Evolutionary conservation across 2,888 invertebrate species (phyloP), one percentile per base, ranked within the genome.

Genomic region (Megamerina dolium): DNA sequence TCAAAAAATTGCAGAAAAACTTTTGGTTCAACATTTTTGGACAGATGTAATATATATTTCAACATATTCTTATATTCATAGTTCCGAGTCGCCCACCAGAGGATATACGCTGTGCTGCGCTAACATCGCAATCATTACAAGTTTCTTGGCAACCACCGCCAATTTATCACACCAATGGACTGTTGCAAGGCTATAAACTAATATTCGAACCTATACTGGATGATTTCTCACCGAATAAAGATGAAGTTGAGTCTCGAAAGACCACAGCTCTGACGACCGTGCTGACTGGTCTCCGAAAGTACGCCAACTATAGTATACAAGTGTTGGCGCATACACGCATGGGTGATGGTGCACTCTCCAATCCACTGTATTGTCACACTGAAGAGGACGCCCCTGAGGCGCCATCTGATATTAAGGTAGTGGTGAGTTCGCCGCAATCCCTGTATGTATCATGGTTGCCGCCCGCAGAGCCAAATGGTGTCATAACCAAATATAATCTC

Each of bases 331-430:
- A 78, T 65, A 88, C 87, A 0, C 77, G 85, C 61, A 81, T 85
- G 57, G 88, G 88, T 1, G 86, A 87, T 61, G 87, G 87, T 3
- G 76, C 80, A 5, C 68, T 81, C 44, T 82, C 85, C 26, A 72
- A 76, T 48, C 77, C 84, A 1, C 75, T 81, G 26, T 84, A 77
- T 63, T 85, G 87, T 59, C 80, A 80, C 57, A 88, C 87, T 3
- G 82, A 84, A 56, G 86, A 87, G 73, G 87, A 88, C 70, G 88
- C 84, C 35, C 88, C 89, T 9, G 86, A 83, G 45, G 77, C 83
- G 31, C 89, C 89, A 2, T 79, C 81, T 4, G 85, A 85, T 57
- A 83, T 89, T 50, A 89, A 88, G 71, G 86, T 85, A 4, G 81
- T 85, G 35, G 81, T 85, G 12, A 82, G 83, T 55, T 82, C 85